A percentile compares a stretch with the other conserved stretches of the same genome.
phyloP scores from a whole-genome alignment of 1,140 invertebrate genomes.

The Scaptodrosophila lebanonensis region DNA sequence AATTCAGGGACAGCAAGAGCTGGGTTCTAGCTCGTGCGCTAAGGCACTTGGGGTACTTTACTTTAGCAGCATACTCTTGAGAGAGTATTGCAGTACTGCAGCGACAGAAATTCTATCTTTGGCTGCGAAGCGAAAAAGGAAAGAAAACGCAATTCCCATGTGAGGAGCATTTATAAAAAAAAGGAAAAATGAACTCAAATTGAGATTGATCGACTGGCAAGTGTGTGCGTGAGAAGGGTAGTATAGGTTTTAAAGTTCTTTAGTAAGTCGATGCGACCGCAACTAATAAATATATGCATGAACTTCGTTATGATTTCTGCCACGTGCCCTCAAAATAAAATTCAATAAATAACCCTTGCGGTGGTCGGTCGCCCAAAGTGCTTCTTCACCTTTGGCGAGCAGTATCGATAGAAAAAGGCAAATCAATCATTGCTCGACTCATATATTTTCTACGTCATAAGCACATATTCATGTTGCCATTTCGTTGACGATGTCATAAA shows the following conservation, averaged over 20 bases:
- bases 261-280: no score
- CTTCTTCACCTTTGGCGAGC: conserved; percentile 12
- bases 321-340: conserved; percentile 43
- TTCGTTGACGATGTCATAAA: conserved; percentile 27
- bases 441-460: conserved; percentile 39
- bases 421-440: conserved; percentile 51
- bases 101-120: not conserved
- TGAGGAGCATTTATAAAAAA: conserved; percentile 73
- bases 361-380: conserved; percentile 17
- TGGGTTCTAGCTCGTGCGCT: no score
- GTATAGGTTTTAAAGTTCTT: no score
- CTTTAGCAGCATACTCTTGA: conserved; percentile 62
- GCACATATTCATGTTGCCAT: conserved; percentile 22
- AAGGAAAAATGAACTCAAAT: conserved; percentile 34
- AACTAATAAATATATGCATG: conserved; percentile 3
- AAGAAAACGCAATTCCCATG: conserved; percentile 47
- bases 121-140: not conserved
- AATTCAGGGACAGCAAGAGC: conserved; percentile 61
- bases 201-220: conserved; percentile 70
- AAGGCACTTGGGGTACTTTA: conserved; percentile 52
- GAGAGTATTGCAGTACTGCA: conserved; percentile 37
- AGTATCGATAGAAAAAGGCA: conserved; percentile 39
- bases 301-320: conserved; percentile 29
- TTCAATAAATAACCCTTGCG: conserved; percentile 40
- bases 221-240: conserved; percentile 16